These are phyloP conservation scores for Bombus breviceps DNA, from an alignment of 1,140 invertebrate genomes.

Conservation along the genomic window DNA sequence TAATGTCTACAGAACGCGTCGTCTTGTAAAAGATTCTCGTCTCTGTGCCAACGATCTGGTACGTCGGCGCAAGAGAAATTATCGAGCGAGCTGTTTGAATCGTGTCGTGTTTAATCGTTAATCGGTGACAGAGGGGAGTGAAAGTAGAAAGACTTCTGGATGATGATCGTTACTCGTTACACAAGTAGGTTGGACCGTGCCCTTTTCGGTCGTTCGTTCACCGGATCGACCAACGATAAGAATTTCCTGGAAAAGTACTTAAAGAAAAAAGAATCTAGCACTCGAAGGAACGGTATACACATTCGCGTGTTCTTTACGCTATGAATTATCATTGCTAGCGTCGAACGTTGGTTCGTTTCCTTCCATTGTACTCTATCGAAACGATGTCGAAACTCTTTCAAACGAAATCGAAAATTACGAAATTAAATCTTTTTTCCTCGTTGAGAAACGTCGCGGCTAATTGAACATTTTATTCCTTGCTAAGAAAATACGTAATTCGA, in stretches of 20 bases:
- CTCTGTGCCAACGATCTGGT: neutral
- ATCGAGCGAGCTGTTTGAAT: neutral
- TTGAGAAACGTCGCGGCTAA: neutral
- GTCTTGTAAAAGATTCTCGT: conserved; percentile 44
- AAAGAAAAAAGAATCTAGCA: neutral
- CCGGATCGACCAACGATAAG: neutral
- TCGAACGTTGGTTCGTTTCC: neutral
- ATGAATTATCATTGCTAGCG: neutral
- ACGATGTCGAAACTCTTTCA: neutral
- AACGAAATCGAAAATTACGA: neutral
- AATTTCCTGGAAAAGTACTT: neutral
- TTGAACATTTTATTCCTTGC: neutral
- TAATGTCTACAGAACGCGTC: conserved; percentile 71
- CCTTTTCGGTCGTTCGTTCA: neutral
- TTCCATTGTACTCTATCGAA: neutral
- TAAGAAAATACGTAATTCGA: accelerated
- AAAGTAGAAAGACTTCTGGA: neutral
- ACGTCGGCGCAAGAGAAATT: neutral
- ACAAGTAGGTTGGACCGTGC: neutral
- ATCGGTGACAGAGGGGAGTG: neutral
- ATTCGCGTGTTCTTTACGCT: no score
- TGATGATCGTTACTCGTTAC: neutral
- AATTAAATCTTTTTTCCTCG: neutral
- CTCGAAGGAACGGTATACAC: neutral
- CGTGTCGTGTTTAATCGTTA: neutral